phyloP scores from a whole-genome alignment of 2,797 vertebrate species.

The Myotis myotis region DNA sequence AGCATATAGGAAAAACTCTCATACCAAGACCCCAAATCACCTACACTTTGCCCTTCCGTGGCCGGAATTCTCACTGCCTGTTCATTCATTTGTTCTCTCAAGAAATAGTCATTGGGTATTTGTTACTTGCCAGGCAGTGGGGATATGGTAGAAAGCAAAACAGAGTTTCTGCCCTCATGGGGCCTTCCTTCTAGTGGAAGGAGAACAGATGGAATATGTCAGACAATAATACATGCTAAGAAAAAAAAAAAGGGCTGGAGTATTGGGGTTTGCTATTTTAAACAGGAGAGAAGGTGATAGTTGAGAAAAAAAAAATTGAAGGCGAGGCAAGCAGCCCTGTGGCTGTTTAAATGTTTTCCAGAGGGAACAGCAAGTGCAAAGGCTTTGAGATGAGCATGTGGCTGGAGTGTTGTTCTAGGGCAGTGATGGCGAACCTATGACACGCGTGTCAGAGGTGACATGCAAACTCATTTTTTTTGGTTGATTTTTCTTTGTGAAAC shows the following conservation, averaged over 20 bases:
- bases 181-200: not conserved
- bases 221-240: not conserved
- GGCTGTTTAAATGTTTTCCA: not conserved
- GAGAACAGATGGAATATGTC: not conserved
- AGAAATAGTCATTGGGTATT: not conserved
- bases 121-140: not conserved
- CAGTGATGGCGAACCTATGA: no score
- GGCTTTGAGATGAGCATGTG: not conserved
- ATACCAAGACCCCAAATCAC: not conserved
- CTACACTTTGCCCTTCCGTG: not conserved
- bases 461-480: no score
- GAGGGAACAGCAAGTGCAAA: not conserved
- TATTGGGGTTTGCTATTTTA: not conserved
- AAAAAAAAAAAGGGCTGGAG: not conserved
- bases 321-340: not conserved
- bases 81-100: not conserved
- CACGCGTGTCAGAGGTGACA: no score
- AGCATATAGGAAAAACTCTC: not conserved
- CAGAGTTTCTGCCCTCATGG: not conserved
- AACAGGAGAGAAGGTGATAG: not conserved
- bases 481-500: no score
- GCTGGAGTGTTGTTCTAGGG: not conserved
- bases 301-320: not conserved
- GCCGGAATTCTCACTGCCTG: not conserved
- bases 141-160: not conserved